Conservation (phyloP, 2,888 invertebrate genomes). For the Amiota communis region DNA sequence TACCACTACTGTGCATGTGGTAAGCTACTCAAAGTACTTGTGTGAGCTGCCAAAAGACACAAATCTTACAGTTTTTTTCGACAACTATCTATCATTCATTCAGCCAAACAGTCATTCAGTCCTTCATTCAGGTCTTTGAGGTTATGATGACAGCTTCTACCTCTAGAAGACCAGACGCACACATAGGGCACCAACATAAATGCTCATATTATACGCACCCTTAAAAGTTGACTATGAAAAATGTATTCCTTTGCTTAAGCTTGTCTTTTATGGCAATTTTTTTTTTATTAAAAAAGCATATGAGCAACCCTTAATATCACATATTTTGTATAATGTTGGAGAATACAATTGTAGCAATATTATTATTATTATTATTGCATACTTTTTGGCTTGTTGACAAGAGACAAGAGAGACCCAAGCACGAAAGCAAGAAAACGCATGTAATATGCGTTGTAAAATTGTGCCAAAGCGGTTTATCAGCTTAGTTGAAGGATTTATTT, state of each 20-base stretch:
- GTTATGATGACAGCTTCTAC: conserved; percentile 8
- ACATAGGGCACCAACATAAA: conserved; percentile 34
- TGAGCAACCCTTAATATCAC: conserved; percentile 19
- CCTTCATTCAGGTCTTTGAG: too few relatives aligned
- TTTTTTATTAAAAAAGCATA: conserved; percentile 50
- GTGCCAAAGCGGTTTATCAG: conserved; percentile 47
- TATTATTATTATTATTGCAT: conserved; percentile 52
- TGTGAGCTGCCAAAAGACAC: neutral
- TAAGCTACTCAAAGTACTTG: neutral
- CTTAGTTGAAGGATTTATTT: conserved; percentile 50
- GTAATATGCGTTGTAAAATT: conserved; percentile 24
- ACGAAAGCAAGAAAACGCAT: conserved; percentile 35
- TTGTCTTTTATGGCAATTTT: conserved; percentile 1
- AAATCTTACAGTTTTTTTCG: neutral
- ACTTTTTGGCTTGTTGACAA: conserved; percentile 49
- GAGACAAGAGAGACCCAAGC: conserved; percentile 1
- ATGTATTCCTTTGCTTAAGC: conserved; percentile 15
- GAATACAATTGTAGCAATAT: conserved; percentile 53
- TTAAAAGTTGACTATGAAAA: conserved; percentile 37
- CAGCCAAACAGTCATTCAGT: too few relatives aligned
- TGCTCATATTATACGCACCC: conserved; percentile 5
- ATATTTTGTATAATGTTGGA: conserved; percentile 15
- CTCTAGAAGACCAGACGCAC: conserved; percentile 43
- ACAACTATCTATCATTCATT: neutral
- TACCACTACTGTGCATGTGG: conserved; percentile 40